phyloP scores from a whole-genome alignment of 1,140 invertebrate species.

The Drosophila lacertosa region DNA sequence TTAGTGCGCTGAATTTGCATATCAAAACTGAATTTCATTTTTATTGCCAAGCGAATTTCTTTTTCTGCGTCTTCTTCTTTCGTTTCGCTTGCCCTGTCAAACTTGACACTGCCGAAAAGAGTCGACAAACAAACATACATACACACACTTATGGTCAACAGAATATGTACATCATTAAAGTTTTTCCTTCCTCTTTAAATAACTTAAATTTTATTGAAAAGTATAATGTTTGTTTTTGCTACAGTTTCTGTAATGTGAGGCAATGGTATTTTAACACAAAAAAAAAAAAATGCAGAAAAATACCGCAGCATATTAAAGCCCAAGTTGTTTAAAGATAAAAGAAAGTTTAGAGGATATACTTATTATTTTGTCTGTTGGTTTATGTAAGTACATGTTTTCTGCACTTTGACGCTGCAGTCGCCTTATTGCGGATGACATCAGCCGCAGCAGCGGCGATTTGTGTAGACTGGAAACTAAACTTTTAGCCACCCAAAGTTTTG shows the following conservation, averaged over 20 bases:
- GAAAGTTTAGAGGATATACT: too few relatives aligned
- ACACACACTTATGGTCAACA: too few relatives aligned
- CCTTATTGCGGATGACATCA: conserved; percentile 29
- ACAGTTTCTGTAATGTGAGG: too few relatives aligned
- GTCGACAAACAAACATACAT: neutral
- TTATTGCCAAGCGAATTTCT: conserved; percentile 37
- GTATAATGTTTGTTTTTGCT: too few relatives aligned
- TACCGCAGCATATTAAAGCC: too few relatives aligned
- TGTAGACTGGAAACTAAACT: conserved; percentile 17
- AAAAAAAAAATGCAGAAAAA: too few relatives aligned
- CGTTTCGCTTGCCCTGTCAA: neutral
- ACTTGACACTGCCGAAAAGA: conserved; percentile 47
- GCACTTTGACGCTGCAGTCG: conserved; percentile 9
- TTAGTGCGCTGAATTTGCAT: conserved; percentile 56
- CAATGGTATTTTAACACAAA: too few relatives aligned
- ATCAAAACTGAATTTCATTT: conserved; percentile 50
- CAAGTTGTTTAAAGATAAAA: too few relatives aligned
- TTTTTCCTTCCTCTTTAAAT: too few relatives aligned
- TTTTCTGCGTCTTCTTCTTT: conserved; percentile 1
- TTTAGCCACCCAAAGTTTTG: conserved; percentile 42
- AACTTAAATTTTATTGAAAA: too few relatives aligned
- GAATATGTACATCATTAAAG: too few relatives aligned
- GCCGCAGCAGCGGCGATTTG: conserved; percentile 3
- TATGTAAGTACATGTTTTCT: conserved; percentile 7
- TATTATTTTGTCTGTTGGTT: conserved; percentile 10